Base-by-base conservation (phyloP, 1,140 invertebrate species). In the Drosophila arizonae region DNA sequence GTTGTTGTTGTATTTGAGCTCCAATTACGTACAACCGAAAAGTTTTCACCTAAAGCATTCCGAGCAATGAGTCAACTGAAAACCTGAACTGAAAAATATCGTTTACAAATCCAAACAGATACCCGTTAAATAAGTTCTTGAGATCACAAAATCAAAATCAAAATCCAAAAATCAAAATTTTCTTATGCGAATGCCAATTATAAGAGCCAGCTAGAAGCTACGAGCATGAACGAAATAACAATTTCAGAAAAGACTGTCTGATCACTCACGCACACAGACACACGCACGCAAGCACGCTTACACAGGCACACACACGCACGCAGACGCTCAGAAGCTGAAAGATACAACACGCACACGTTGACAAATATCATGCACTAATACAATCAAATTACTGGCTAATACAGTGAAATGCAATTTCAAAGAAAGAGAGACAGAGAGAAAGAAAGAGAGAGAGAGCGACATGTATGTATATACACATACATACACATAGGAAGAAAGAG, bases 1-100 rank as follows among this genome's bases (percentile, higher is more conserved):
- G 56, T 46, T 48, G 46, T 33, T 24, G 36, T 76, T 56, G 58
- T 65, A 66, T 55, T 72, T 71, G 68, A 71, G 68, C 68, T 75
- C 61, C 69, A 73, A 69, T 69, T 58, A 51, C 65, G 67, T 60
- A 73, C 46, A 72, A 72, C 63, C 57, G 70, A 72, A 75, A 75
- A 80, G 75, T 87, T 72, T 55, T 87, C 81, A 89, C 85, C 79
- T 84, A 85, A 88, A 85, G 85, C 84, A 89, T 88, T 89, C 85
- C 84, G 85, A 89, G 84, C 84, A 88, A 88, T 85, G 84, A 89
- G 70, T 77, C 73, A 84, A 87, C 64, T 55, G 61, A 72, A 80
- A 80, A 74, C 65, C 28, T 64, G 52, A 57, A 60, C 43, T 46
- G 36, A 39, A 39, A 36, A 39, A 11, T 46, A 54, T 65, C 24